A percentile compares a stretch with the other conserved stretches of the same genome.
phyloP scores from a whole-genome alignment of 2,113 vertebrate species.

The Oncorhynchus mykiss region DNA sequence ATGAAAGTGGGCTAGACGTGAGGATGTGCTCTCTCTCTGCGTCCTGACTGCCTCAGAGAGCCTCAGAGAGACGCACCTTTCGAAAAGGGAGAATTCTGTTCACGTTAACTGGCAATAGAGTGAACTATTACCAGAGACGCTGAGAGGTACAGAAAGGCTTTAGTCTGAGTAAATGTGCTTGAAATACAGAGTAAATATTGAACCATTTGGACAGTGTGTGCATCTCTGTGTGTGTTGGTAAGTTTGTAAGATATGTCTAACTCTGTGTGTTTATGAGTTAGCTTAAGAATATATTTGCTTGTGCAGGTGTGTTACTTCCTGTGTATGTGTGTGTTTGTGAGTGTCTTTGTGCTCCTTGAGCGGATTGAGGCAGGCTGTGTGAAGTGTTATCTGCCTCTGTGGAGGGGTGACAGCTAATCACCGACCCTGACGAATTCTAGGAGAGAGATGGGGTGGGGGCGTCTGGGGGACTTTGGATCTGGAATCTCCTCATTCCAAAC shows the following conservation, averaged over 20 bases:
- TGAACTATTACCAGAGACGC: slow-evolving; percentile 8
- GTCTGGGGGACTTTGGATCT: slow-evolving; percentile 58
- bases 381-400: slow-evolving; percentile 73
- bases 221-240: neutral
- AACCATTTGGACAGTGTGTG: too few species aligned
- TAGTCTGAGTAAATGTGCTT: slow-evolving; percentile 40
- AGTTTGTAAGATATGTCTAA: neutral
- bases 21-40: slow-evolving; percentile 33
- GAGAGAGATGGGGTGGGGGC: slow-evolving; percentile 26
- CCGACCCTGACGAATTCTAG: slow-evolving; percentile 71
- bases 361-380: slow-evolving; percentile 66
- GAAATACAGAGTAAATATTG: slow-evolving; percentile 18
- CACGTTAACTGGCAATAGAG: neutral
- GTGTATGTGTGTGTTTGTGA: slow-evolving; percentile 39
- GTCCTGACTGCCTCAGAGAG: slow-evolving; percentile 18
- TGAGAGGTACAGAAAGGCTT: slow-evolving; percentile 20
- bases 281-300: neutral
- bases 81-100: slow-evolving; percentile 18
- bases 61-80: slow-evolving; percentile 8
- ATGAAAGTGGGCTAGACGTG: slow-evolving; percentile 49
- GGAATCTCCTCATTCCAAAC: slow-evolving; percentile 52
- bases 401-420: slow-evolving; percentile 78
- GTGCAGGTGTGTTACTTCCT: slow-evolving; percentile 42
- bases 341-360: slow-evolving; percentile 43
- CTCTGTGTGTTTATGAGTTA: neutral